Conservation (phyloP, 2,113 vertebrate genomes). For the Acinonyx jubatus region DNA sequence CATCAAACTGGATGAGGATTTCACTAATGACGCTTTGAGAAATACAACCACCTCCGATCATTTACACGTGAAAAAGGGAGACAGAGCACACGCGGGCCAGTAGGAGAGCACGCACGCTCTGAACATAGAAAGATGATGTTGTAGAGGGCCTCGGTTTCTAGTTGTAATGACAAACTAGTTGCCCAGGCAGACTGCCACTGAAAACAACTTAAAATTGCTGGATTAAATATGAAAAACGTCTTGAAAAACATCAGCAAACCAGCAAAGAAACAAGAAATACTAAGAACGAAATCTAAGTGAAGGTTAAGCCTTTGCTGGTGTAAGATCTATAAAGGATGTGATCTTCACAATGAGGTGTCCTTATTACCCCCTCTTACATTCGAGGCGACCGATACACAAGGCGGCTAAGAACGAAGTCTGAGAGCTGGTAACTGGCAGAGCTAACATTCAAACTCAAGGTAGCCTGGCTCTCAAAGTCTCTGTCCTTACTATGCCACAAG, state of each 20-base stretch:
- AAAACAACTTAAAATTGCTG: not conserved
- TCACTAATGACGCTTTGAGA: not conserved
- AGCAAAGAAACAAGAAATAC: not conserved
- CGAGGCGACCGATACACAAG: not conserved
- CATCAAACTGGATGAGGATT: not conserved
- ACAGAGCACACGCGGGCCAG: accelerated
- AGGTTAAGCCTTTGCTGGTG: not conserved
- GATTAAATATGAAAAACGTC: not conserved
- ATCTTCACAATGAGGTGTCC: not conserved
- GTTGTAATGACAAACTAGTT: not conserved
- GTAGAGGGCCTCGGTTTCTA: not conserved
- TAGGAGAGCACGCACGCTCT: not conserved
- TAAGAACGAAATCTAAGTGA: not conserved
- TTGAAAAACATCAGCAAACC: constrained; percentile 13
- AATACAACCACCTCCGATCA: not conserved
- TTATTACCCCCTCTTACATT: not conserved
- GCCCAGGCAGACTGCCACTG: not conserved
- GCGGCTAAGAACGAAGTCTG: not conserved
- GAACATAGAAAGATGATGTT: not conserved
- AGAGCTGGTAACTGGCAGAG: not conserved
- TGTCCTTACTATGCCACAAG: not conserved
- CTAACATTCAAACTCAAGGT: not conserved
- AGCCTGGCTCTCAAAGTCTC: not conserved
- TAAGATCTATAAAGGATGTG: not conserved
- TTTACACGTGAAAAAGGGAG: not conserved